Percentiles rank a stretch among this genome's conserved stretches.
Conservation (phyloP, 2,797 vertebrate species). For the Columba guinea region DNA sequence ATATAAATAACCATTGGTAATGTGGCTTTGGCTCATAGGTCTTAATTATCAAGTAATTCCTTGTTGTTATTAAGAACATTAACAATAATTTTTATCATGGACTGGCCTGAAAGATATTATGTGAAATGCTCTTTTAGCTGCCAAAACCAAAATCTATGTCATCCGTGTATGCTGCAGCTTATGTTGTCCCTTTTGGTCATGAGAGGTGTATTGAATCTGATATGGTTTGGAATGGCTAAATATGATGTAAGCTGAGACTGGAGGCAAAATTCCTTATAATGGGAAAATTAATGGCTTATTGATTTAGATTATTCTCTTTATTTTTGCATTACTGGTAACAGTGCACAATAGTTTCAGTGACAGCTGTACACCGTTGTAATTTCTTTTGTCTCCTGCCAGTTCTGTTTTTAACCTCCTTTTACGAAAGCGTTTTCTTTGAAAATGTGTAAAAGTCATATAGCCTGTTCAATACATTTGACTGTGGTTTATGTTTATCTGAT, state of each 20-base stretch:
- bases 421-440: background rate
- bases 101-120: background rate
- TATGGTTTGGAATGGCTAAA: background rate
- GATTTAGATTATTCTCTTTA: background rate
- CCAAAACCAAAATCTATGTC: fast-evolving
- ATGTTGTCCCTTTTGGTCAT: background rate
- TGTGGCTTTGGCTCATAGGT: background rate
- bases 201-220: background rate
- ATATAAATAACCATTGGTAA: background rate
- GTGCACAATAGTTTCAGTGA: background rate
- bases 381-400: fast-evolving
- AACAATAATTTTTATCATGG: background rate
- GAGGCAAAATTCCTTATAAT: background rate
- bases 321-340: background rate
- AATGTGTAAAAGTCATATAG: background rate
- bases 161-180: background rate
- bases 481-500: background rate
- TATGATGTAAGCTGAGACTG: fast-evolving
- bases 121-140: background rate
- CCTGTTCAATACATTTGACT: background rate
- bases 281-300: background rate
- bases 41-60: background rate
- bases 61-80: background rate
- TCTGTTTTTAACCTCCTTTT: background rate
- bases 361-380: background rate